Conservation (phyloP, 2,113 vertebrate species). For the Sminthopsis crassicaudata region DNA sequence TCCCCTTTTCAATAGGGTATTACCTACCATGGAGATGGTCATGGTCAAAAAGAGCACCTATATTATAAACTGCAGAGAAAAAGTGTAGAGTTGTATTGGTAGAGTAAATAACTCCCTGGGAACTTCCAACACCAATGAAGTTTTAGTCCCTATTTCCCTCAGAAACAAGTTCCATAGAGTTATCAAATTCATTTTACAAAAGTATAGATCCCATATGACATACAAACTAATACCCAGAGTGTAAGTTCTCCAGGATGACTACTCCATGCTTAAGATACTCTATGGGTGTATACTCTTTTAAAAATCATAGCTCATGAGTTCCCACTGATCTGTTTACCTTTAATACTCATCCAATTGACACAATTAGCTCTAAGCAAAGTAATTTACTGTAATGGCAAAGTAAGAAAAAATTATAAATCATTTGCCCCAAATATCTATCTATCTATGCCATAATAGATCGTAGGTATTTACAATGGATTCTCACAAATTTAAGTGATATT, state of each 20-base stretch:
- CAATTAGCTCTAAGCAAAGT: background rate
- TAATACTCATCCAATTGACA: background rate
- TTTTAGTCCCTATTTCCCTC: background rate
- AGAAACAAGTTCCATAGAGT: background rate
- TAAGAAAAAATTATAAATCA: background rate
- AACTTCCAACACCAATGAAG: background rate
- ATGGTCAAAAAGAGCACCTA: background rate
- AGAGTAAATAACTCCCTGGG: background rate
- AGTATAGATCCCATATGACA: background rate
- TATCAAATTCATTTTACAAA: background rate
- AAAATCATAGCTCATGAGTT: background rate
- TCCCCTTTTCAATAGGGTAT: too few relatives aligned
- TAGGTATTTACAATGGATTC: background rate
- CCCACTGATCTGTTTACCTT: background rate
- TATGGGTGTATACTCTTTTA: background rate
- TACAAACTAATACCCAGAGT: background rate
- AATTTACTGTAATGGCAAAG: background rate
- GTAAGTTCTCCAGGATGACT: background rate
- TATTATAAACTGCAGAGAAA: background rate
- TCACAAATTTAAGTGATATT: background rate
- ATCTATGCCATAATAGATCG: too few relatives aligned
- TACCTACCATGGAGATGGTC: background rate
- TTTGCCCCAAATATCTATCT: background rate
- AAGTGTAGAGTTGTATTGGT: background rate
- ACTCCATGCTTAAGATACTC: background rate